Conservation (phyloP, 1,140 invertebrate species). For the Prorops nasuta region DNA sequence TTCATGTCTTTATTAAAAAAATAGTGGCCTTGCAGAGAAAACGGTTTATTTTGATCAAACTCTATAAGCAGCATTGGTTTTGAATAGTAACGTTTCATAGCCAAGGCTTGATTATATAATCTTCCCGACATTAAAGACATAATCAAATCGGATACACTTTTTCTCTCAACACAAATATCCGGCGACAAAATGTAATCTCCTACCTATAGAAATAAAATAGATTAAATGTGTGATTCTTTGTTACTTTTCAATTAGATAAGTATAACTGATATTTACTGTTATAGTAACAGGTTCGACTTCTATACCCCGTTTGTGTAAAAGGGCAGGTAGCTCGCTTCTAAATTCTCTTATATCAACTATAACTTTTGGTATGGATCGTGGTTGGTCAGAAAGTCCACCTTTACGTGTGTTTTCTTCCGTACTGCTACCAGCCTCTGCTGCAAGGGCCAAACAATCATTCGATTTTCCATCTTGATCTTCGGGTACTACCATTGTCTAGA, state of each 20-base stretch:
- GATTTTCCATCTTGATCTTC: slow-evolving; percentile 86
- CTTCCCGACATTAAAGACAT: slow-evolving; percentile 93
- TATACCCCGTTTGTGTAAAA: slow-evolving; percentile 90
- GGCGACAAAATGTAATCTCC: slow-evolving; percentile 98
- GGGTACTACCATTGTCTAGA: slow-evolving; percentile 85
- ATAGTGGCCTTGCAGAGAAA: slow-evolving; percentile 81
- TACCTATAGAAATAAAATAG: slow-evolving; percentile 65
- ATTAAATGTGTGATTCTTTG: neutral
- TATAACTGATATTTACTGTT: slow-evolving; percentile 60
- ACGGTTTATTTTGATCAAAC: slow-evolving; percentile 93
- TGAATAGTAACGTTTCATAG: slow-evolving; percentile 85
- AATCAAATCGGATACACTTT: slow-evolving; percentile 96
- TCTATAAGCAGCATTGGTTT: slow-evolving; percentile 94
- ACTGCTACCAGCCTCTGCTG: slow-evolving; percentile 51
- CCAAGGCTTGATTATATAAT: slow-evolving; percentile 90
- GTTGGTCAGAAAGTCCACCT: slow-evolving; percentile 56
- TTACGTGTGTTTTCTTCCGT: slow-evolving; percentile 61
- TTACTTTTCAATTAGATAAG: slow-evolving; percentile 1
- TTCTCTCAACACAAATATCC: slow-evolving; percentile 94
- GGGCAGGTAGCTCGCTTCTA: slow-evolving; percentile 89
- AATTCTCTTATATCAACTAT: slow-evolving; percentile 99
- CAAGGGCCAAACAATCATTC: slow-evolving; percentile 68
- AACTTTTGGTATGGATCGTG: slow-evolving; percentile 61
- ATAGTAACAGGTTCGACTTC: slow-evolving; percentile 91
- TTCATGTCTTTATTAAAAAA: slow-evolving; percentile 75